phyloP scores from a whole-genome alignment of 2,113 vertebrate species.

The Glaucidium brasilianum region DNA sequence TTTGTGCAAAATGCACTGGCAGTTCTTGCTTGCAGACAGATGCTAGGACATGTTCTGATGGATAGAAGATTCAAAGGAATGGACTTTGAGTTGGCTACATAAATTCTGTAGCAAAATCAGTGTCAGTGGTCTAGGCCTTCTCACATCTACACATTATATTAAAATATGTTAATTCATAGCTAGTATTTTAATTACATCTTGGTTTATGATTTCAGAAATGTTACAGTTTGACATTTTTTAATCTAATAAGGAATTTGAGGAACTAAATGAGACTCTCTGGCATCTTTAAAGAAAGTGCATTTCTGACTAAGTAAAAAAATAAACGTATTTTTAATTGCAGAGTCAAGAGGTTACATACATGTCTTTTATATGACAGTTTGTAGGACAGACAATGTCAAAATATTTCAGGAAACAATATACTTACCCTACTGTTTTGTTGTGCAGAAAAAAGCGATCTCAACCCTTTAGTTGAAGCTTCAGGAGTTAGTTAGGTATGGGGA shows the following conservation, averaged over 20 bases:
- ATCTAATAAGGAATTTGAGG: neutral
- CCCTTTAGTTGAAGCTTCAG: constrained; percentile 54
- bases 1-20: neutral
- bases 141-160: neutral
- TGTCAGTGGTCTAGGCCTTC: constrained; percentile 13
- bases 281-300: constrained; percentile 21
- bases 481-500: constrained; percentile 62
- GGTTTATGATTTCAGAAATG: neutral
- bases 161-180: neutral
- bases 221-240: constrained; percentile 3
- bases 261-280: neutral
- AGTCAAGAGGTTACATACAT: constrained; percentile 20
- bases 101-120: neutral
- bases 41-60: neutral
- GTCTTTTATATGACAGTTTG: constrained; percentile 11
- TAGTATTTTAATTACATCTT: neutral
- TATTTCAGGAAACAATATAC: constrained; percentile 68
- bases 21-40: neutral
- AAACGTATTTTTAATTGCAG: constrained; percentile 1
- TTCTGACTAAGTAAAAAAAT: constrained; percentile 23
- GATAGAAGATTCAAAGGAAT: neutral
- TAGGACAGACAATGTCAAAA: constrained; percentile 61
- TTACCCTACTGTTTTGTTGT: constrained; percentile 69
- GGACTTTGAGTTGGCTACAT: neutral
- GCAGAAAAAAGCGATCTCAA: constrained; percentile 47